Percentiles rank a stretch among this genome's conserved stretches.
These are phyloP conservation scores for Gobius niger DNA, from an alignment of 2,113 vertebrate species.

Conservation along the genomic window DNA sequence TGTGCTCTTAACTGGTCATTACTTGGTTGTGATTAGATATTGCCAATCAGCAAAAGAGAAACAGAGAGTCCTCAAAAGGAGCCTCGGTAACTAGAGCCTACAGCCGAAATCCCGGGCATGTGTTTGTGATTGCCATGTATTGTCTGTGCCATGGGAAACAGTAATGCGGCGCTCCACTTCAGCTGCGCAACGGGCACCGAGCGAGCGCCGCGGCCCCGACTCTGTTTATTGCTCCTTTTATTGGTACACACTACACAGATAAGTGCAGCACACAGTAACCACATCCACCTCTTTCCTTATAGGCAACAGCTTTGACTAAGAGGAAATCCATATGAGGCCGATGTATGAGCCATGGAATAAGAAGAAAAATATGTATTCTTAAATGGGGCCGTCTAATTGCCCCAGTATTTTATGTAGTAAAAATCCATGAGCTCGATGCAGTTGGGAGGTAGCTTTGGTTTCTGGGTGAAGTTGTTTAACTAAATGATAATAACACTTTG, in stretches of 20 bases:
- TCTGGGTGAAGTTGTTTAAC: slow-evolving; percentile 14
- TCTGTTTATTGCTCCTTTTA: slow-evolving; percentile 30
- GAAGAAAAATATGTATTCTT: background rate
- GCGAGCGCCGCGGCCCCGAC: slow-evolving; percentile 30
- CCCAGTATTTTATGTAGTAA: background rate
- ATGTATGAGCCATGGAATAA: background rate
- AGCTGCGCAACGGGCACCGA: slow-evolving; percentile 36
- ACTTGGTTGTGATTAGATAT: slow-evolving; percentile 68
- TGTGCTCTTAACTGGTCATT: slow-evolving; percentile 44
- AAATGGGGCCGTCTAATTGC: background rate
- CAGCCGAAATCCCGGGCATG: slow-evolving; percentile 68
- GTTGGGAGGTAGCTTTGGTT: slow-evolving; percentile 32
- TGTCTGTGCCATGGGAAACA: slow-evolving; percentile 70
- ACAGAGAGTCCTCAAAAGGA: slow-evolving; percentile 45
- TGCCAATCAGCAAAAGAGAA: slow-evolving; percentile 61
- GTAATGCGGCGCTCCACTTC: slow-evolving; percentile 28
- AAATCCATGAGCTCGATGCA: background rate
- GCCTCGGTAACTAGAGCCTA: slow-evolving; percentile 59
- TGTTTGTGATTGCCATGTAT: slow-evolving; percentile 75
- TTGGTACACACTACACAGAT: background rate
- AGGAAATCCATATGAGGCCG: background rate
- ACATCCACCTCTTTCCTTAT: background rate
- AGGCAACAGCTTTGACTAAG: background rate
- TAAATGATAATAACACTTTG: slow-evolving; percentile 8
- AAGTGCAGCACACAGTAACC: background rate